Evolutionary conservation across 2,888 invertebrate genomes (phyloP), one percentile per base, ranked within the genome.

Genomic region (Smittia aterrima): DNA sequence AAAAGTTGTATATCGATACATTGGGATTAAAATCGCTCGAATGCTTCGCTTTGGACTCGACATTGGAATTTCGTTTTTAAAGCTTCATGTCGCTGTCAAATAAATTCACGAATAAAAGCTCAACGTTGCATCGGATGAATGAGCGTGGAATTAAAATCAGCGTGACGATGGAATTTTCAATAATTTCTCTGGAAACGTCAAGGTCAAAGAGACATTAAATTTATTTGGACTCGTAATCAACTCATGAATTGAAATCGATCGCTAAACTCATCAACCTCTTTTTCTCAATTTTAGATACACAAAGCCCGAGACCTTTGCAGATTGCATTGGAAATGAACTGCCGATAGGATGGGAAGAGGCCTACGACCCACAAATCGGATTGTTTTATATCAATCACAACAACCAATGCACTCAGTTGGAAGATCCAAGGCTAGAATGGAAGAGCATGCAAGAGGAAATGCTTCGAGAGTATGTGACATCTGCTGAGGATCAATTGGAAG

Each of bases 321-420:
- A 98, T 84, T 98, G 98, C 85, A 93, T 96, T 82, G 97, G 96
- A 80, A 96, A 97, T 87, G 97, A 98, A 84, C 84, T 98, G 82
- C 97, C 97, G 67, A 88, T 96, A 80, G 98, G 98, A 77, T 98
- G 98, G 98, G 97, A 98, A 84, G 95, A 96, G 86, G 92, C 93
- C 66, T 95, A 91, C 84, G 96, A 98, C 84, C 91, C 92, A 78
- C 92, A 94, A 83, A 92, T 97, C 82, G 97, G 98, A 78, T 90
- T 93, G 77, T 98, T 97, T 86, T 98, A 94, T 85, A 96, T 96
- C 85, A 95, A 98, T 86, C 98, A 98, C 86, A 91, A 94, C 84
- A 94, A 91, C 84, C 95, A 96, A 87, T 90, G 91, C 80, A 98
- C 96, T 81, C 97, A 98, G 85, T 85, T 97, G 77, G 97, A 98